Conservation (phyloP, 2,888 invertebrate genomes). For the Oscheius sp. region DNA sequence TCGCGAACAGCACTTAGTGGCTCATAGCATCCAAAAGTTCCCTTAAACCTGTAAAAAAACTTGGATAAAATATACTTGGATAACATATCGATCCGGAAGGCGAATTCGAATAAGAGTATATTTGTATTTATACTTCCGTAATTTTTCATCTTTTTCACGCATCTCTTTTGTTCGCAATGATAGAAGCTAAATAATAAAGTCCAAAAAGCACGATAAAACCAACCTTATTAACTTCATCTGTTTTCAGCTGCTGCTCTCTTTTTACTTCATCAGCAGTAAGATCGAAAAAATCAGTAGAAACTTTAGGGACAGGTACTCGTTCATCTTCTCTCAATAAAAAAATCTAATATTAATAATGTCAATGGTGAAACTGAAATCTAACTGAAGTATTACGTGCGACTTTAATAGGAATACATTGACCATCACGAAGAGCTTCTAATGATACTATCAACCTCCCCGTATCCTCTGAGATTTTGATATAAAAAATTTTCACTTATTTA, state of each 20-base stretch:
- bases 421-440: conserved; percentile 35
- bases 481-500: background rate
- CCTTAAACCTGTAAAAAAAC: conserved; percentile 42
- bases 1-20: conserved; percentile 48
- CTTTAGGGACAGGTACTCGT: conserved; percentile 72
- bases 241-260: conserved; percentile 50
- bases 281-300: conserved; percentile 86
- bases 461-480: background rate
- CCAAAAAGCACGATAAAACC: background rate
- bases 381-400: conserved; percentile 84
- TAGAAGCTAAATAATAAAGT: conserved; percentile 73
- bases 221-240: conserved; percentile 51
- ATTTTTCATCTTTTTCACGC: conserved; percentile 86
- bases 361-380: background rate
- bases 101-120: conserved; percentile 86
- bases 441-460: conserved; percentile 32
- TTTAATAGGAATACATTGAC: conserved; percentile 80
- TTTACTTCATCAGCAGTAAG: conserved; percentile 82
- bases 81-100: conserved; percentile 78
- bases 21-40: conserved; percentile 59
- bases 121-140: conserved; percentile 83
- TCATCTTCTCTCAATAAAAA: conserved; percentile 51
- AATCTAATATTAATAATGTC: conserved; percentile 38
- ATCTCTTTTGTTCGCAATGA: conserved; percentile 91
- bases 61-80: conserved; percentile 49